These are phyloP conservation scores for Uropsilus gracilis DNA, from an alignment of 2,113 vertebrate genomes.

Conservation along the genomic window DNA sequence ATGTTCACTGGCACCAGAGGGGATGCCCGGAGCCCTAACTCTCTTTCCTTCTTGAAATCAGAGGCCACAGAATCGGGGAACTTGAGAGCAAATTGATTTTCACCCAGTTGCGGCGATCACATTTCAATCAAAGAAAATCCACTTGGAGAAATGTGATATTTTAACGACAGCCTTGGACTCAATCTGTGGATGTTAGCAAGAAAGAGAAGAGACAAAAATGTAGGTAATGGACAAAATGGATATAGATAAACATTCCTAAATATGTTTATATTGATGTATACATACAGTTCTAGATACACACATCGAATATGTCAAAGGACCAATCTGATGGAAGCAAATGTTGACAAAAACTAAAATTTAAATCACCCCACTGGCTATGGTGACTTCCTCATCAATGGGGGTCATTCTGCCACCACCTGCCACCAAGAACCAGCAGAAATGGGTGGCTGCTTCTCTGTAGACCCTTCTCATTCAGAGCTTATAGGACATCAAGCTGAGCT, in stretches of 20 bases:
- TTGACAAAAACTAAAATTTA: background rate
- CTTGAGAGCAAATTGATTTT: conserved; percentile 27
- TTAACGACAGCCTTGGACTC: background rate
- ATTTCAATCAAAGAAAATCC: conserved; percentile 57
- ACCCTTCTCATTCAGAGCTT: background rate
- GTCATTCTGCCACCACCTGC: background rate
- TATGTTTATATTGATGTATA: background rate
- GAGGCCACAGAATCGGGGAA: background rate
- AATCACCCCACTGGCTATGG: background rate
- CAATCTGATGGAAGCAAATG: background rate
- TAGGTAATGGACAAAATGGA: background rate
- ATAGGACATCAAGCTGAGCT: background rate
- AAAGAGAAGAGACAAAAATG: background rate
- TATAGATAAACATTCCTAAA: background rate
- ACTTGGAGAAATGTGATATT: conserved; percentile 53
- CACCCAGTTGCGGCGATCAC: background rate
- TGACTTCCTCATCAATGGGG: background rate
- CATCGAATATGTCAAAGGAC: background rate
- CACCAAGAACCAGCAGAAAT: background rate
- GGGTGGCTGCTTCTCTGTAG: fast-evolving
- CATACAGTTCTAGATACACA: background rate
- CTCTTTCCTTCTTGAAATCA: background rate
- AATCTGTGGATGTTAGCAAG: background rate
- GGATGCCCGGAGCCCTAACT: background rate
- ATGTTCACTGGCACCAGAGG: background rate